Base-by-base conservation (phyloP, 2,113 vertebrate species). In the Argyrosomus japonicus region DNA sequence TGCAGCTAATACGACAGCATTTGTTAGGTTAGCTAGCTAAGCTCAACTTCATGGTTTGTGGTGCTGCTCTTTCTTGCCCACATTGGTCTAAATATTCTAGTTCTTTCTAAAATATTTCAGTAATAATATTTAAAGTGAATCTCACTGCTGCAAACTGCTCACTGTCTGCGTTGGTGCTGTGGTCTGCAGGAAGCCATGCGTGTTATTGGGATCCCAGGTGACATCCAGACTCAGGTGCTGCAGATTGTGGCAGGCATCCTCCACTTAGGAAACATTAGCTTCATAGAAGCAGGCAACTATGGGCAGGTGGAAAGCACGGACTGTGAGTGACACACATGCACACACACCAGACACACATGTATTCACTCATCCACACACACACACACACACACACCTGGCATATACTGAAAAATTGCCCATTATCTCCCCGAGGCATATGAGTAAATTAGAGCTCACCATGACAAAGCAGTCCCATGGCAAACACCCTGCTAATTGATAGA, bases 241-340 rank as follows among this genome's bases (percentile, higher is more conserved):
- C 97, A 99, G 94, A 98, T 99, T 0, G 91, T 97, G 40, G 97
- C 96, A 0, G 98, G 98, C 5, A 98, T 99, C 89, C 91, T 99
- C 36, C 98, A 99, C 87, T 91, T 99, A 88, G 98, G 98, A 5
- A 99, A 99, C 94, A 96, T 99, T 89, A 95, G 92, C 84, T 99
- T 99, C 87, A 89, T 95, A 2, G 98, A 99, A 78, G 95, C 95
- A 0, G 97, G 97, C n/a, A 99, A 99, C 91, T 99, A 99, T 0
- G 97, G 97, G 2, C 94, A 89, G 40, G 97, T 99, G 94, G 98
- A 99, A 70, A 97, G 95, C 18, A 50, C 85, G 0, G 97, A 98
- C 92, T 91, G 98, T 99, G 93, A 99, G 98, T 97, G 51, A 50
- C 7, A 58, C 36, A 62, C 40, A 73, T 17, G 8, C 64, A 48